A percentile compares a stretch with the other conserved stretches of the same genome.
Evolutionary conservation across 2,888 invertebrate species (phyloP).

Genomic region (Orthosia gothica): DNA sequence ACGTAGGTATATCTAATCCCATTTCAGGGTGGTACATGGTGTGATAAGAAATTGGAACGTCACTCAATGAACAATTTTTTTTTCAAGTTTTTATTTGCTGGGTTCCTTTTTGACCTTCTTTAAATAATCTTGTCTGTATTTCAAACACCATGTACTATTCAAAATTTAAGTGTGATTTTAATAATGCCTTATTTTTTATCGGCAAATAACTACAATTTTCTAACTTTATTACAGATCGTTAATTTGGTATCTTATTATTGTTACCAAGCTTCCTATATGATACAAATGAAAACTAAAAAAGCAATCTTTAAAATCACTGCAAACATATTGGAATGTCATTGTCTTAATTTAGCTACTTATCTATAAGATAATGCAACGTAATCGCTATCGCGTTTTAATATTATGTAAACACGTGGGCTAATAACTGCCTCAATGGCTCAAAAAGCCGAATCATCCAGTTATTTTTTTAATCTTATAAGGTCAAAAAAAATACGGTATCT

Average conservation of each 20-base stretch:
- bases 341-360: not conserved
- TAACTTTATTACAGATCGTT: not conserved
- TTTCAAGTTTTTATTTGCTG: not conserved
- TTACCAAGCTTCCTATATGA: not conserved
- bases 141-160: no score
- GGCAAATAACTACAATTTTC: no score
- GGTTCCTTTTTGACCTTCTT: not conserved
- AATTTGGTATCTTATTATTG: not conserved
- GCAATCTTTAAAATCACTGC: not conserved
- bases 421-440: not conserved
- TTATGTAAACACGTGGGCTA: not conserved
- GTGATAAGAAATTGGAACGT: no score
- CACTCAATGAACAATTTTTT: not conserved
- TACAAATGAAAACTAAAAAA: not conserved
- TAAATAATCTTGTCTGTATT: not conserved
- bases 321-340: not conserved
- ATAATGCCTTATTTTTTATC: no score
- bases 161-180: no score
- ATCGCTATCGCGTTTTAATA: not conserved
- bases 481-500: not conserved
- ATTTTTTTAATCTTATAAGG: not conserved
- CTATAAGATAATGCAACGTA: not conserved
- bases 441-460: not conserved
- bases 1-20: not conserved
- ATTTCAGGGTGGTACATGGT: not conserved